Base-by-base conservation (phyloP, 1,140 invertebrate species). In the Colletes latitarsis region DNA sequence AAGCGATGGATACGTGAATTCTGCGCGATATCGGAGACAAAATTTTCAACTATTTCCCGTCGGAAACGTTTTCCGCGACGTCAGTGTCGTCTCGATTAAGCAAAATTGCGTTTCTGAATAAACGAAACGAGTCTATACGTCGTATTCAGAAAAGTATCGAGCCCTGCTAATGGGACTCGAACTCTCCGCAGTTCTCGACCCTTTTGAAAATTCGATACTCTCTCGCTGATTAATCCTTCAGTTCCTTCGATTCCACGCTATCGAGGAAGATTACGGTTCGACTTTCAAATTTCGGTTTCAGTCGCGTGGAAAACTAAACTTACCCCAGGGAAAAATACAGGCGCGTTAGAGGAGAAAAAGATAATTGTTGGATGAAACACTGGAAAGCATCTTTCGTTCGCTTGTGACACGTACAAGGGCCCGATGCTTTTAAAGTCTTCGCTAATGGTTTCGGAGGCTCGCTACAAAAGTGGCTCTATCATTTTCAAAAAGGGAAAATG, bases 351-450 rank as follows among this genome's bases (percentile, higher is more conserved):
- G 14, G 19, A 52, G 30, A 62, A 21, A 0, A 15, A 39, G 68
- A 52, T 63, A 63, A 64, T 64, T 63, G 55, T 55, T 71, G 14
- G 49, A 55, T 55, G 3, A 30, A 63, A 41, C 21, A 58, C 63
- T 14, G 9, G 6, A 12, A n/a, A 62, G 15, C 46, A 1, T 39
- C 43, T 41, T 19, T 9, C 19, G 3, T 21, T 15, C 21, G 39
- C 46, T 17, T 6, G n/a, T 12, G 43, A 43, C 52, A 53, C 46
- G 49, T 53, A 75, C 49, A 53, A 62, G 74, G 17, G 30, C 64
- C n/a, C 39, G 49, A 68, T 12, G 41, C 64, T 73, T 79, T 79
- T 64, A 57, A 73, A 46, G 39, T 64, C 15, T 19, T n/a, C 49
- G 58, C 39, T 73, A 79, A 79, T 73, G 60, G 49, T 19, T 77